Percentiles rank a stretch among this genome's conserved stretches.
Evolutionary conservation across 2,113 vertebrate species (phyloP).

Genomic region (Lates calcarifer): DNA sequence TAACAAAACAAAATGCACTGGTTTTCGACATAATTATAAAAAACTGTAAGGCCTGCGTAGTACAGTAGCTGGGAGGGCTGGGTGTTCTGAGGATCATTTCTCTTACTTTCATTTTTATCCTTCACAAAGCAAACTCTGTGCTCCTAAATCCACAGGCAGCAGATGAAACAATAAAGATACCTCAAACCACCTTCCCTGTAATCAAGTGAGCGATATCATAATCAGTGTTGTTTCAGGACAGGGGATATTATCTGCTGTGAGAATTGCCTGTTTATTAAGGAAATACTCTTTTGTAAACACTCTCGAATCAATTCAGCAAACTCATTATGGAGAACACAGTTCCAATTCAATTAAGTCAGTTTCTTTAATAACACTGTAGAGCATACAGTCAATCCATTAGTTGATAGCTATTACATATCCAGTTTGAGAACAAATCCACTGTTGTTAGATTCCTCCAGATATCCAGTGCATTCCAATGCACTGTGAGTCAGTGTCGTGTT

Average conservation of each 20-base stretch:
- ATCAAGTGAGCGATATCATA: not conserved
- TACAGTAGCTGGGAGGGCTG: not conserved
- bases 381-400: not conserved
- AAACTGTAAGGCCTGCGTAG: not conserved
- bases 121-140: not conserved
- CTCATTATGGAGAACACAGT: not conserved
- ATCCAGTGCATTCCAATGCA: not conserved
- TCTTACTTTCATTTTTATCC: not conserved
- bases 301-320: constrained; percentile 5
- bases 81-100: not conserved
- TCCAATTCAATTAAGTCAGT: constrained; percentile 2
- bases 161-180: not conserved
- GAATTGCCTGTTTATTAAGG: constrained; percentile 1
- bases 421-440: not conserved
- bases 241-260: not conserved
- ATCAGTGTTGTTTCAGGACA: not conserved
- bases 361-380: constrained; percentile 3
- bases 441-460: not conserved
- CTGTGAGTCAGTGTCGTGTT: not conserved
- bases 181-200: not conserved
- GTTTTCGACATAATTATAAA: not conserved
- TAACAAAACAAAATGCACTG: not conserved
- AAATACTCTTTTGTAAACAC: constrained; percentile 16
- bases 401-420: not conserved
- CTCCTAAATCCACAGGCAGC: not conserved